Base-by-base conservation (phyloP, 2,113 vertebrate genomes). In the Epinephelus lanceolatus region DNA sequence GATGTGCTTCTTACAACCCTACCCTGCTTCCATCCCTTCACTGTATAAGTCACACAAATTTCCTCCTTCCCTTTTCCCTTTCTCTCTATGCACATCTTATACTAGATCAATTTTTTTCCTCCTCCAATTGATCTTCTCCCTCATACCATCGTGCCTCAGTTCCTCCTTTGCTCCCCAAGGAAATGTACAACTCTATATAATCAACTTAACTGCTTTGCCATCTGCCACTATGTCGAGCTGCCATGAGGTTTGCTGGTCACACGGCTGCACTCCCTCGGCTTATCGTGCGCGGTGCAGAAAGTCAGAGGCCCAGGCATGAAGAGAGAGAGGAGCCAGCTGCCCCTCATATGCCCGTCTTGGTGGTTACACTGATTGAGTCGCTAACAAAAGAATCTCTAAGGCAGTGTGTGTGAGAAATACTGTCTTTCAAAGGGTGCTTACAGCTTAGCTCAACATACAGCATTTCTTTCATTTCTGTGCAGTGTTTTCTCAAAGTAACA, bases 171-270 rank as follows among this genome's bases (percentile, higher is more conserved):
- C 71, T 87, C 81, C 77, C 68, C 0, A 19, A 88, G 85, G 86
- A 87, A 91, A 90, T 71, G 83, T 72, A 79, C 84, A 86, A 84
- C 88, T 91, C 88, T 71, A 86, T 86, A 83, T 90, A 93, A 94
- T 93, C 87, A 90, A 89, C 80, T 86, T 90, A 93, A 87, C 49
- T 37, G 61, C 83, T 88, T 71, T 78, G 80, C 86, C 80, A 80
- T 91, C 90, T 89, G 90, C 87, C 90, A 53, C 79, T 15, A 6
- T 1, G 73, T 55, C 17, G 42, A 83, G 71, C 85, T 76, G 89
- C 84, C 83, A 68, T 81, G 81, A 87, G 87, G 86, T 84, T 89
- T 69, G 71, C 71, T 21, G 84, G 88, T 89, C 88, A 86, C 84
- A 87, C 71, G 77, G 76, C 86, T 30, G 19, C 1, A 11, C 67